Conservation (phyloP, 2,888 invertebrate species). For the Cosmorhoe ocellata region DNA sequence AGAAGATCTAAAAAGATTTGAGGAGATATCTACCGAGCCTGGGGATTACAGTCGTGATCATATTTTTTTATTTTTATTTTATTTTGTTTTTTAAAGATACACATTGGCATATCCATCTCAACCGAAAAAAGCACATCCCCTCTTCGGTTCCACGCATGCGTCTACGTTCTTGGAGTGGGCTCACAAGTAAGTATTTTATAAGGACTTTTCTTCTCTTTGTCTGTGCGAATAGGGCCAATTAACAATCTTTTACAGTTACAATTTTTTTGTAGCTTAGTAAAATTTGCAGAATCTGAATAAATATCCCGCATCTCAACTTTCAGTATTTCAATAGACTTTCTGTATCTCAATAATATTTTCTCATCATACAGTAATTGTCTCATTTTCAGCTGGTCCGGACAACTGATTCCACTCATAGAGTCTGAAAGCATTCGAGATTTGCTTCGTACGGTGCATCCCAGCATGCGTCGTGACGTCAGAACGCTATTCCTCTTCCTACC, state of each 20-base stretch:
- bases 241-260: too few species aligned
- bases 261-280: too few species aligned
- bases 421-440: slow-evolving; percentile 83
- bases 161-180: slow-evolving; percentile 89
- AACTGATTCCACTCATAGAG: slow-evolving; percentile 84
- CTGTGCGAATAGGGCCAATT: too few species aligned
- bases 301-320: too few species aligned
- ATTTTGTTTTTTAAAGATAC: slow-evolving; percentile 56
- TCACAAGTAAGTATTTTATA: slow-evolving; percentile 78
- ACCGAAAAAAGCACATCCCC: slow-evolving; percentile 79
- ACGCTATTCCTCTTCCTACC: slow-evolving; percentile 89
- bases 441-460: slow-evolving; percentile 87
- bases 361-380: neutral
- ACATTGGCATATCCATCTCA: slow-evolving; percentile 72
- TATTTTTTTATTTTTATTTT: neutral
- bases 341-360: too few species aligned
- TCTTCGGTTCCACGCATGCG: slow-evolving; percentile 86
- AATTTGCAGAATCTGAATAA: too few species aligned
- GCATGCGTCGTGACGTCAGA: slow-evolving; percentile 87
- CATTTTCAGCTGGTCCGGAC: slow-evolving; percentile 85
- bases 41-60: too few species aligned
- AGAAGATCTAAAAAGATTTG: too few species aligned
- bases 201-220: too few species aligned
- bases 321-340: too few species aligned
- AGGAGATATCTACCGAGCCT: too few species aligned